A percentile compares a stretch with the other conserved stretches of the same genome.
phyloP scores from a whole-genome alignment of 1,140 invertebrate genomes.

The Bombus superbus region DNA sequence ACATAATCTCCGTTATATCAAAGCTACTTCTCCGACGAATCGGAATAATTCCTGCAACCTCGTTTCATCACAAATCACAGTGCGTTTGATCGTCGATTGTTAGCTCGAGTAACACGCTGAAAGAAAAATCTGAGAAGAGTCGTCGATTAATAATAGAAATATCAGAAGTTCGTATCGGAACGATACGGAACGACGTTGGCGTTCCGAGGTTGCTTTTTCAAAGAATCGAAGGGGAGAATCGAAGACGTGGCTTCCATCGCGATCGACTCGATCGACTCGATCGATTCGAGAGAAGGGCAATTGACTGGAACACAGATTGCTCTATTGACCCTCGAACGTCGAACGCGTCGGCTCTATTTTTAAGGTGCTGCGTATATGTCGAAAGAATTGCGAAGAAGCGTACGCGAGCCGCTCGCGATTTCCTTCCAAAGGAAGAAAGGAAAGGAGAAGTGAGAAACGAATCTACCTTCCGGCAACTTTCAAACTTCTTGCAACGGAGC shows the following conservation, averaged over 20 bases:
- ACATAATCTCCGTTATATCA: too few relatives aligned
- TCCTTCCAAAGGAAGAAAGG: neutral
- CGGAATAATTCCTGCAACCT: too few relatives aligned
- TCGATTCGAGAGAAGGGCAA: constrained; percentile 7
- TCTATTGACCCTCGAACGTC: constrained; percentile 28
- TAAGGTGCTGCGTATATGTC: neutral
- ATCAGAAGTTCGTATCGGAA: too few relatives aligned
- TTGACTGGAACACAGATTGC: constrained; percentile 27
- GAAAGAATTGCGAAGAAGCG: neutral
- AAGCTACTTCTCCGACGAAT: too few relatives aligned
- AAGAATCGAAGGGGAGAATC: too few relatives aligned
- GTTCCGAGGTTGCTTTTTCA: too few relatives aligned
- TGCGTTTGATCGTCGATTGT: too few relatives aligned
- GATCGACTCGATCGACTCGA: constrained; percentile 14
- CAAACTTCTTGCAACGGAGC: constrained; percentile 4
- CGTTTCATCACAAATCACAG: too few relatives aligned
- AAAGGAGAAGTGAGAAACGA: neutral
- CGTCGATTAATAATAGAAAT: too few relatives aligned
- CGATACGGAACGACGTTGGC: too few relatives aligned
- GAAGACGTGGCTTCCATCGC: neutral
- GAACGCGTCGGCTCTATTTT: constrained; percentile 45
- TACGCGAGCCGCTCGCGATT: neutral
- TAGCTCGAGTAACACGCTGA: too few relatives aligned
- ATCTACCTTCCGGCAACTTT: neutral
- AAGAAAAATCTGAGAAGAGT: too few relatives aligned